A percentile compares a stretch with the other conserved stretches of the same genome.
Conservation (phyloP, 2,113 vertebrate species). For the Oreochromis aureus region DNA sequence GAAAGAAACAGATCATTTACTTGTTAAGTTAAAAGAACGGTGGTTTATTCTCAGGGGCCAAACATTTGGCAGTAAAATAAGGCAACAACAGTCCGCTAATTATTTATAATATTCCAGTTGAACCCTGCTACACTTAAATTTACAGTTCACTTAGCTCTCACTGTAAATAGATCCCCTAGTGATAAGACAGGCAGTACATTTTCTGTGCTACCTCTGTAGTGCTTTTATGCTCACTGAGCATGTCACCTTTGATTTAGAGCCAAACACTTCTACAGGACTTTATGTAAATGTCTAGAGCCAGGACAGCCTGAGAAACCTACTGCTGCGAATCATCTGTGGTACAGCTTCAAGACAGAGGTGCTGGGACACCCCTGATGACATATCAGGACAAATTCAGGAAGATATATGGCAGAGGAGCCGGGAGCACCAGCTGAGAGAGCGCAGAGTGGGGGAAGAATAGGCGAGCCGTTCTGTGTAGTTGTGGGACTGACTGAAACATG, state of each 20-base stretch:
- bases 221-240: not conserved
- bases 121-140: not conserved
- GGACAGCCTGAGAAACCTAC: not conserved
- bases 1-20: not conserved
- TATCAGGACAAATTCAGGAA: not conserved
- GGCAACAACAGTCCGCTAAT: rapidly evolving
- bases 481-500: not conserved
- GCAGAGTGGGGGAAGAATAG: not conserved
- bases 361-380: not conserved
- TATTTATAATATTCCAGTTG: not conserved
- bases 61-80: not conserved
- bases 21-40: not conserved
- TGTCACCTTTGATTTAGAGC: not conserved
- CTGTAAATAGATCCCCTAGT: not conserved
- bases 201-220: not conserved
- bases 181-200: not conserved
- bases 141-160: not conserved
- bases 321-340: not conserved
- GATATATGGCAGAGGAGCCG: not conserved
- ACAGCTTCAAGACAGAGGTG: not conserved
- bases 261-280: not conserved
- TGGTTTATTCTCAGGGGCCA: not conserved
- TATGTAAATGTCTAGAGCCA: not conserved
- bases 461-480: not conserved
- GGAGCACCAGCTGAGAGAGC: not conserved